Percentiles rank a stretch among this genome's conserved stretches.
Conservation (phyloP, 2,888 invertebrate species). For the Drosophila paranaensis region DNA sequence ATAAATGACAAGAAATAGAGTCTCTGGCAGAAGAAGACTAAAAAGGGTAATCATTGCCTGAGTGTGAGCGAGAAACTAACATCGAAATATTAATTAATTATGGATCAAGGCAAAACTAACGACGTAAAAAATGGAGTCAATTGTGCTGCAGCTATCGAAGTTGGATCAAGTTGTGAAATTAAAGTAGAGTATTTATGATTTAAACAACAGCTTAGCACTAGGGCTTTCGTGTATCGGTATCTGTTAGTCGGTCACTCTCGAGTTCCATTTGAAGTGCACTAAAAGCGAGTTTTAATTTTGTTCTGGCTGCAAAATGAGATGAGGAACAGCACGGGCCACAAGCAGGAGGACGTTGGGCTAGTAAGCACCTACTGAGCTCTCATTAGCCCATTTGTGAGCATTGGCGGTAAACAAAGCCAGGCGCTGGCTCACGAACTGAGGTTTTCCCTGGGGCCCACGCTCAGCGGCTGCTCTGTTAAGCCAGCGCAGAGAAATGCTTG, state of each 20-base stretch:
- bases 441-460: conserved; percentile 28
- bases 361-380: neutral
- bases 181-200: too few species aligned
- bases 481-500: conserved; percentile 17
- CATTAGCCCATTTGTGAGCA: conserved; percentile 3
- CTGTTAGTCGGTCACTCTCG: too few species aligned
- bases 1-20: too few species aligned
- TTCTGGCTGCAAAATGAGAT: conserved; percentile 2
- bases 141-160: too few species aligned
- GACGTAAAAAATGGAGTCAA: too few species aligned
- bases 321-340: neutral
- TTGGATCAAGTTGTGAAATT: too few species aligned
- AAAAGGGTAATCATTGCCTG: too few species aligned
- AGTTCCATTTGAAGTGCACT: neutral
- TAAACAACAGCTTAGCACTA: neutral
- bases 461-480: conserved; percentile 2
- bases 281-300: neutral
- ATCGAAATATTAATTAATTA: too few species aligned
- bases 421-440: conserved; percentile 19
- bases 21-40: too few species aligned
- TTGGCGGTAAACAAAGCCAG: conserved; percentile 13
- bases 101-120: too few species aligned
- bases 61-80: too few species aligned
- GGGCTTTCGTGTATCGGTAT: neutral
- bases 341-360: neutral